These are phyloP conservation scores for Adoxophyes honmai DNA, from an alignment of 1,140 invertebrate species.

Conservation along the genomic window DNA sequence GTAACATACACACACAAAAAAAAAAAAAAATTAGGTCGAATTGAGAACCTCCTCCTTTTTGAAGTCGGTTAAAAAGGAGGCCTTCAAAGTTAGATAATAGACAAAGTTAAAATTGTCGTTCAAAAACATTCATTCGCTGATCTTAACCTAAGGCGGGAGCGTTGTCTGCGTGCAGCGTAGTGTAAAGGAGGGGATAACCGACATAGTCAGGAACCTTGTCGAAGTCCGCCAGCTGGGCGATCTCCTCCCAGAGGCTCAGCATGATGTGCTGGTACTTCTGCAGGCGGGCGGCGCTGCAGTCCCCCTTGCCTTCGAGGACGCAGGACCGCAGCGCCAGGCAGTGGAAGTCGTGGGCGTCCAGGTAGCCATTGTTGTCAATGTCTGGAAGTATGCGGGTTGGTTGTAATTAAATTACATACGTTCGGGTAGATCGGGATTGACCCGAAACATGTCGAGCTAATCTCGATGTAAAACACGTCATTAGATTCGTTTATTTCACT, in stretches of 20 bases:
- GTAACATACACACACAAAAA: no score
- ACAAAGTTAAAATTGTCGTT: no score
- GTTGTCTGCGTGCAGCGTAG: slow-evolving; percentile 17
- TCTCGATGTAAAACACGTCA: no score
- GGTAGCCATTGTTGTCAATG: slow-evolving; percentile 89
- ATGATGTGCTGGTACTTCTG: slow-evolving; percentile 89
- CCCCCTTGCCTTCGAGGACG: slow-evolving; percentile 88
- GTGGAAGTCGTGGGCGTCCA: slow-evolving; percentile 89
- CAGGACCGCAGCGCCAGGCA: slow-evolving; percentile 88
- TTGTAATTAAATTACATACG: no score
- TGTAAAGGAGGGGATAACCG: slow-evolving; percentile 56
- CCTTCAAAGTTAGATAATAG: no score
- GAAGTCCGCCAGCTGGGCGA: slow-evolving; percentile 89
- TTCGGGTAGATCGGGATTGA: no score
- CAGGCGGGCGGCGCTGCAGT: slow-evolving; percentile 82
- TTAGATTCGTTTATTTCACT: no score
- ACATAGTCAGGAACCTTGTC: slow-evolving; percentile 84
- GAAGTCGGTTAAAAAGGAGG: no score
- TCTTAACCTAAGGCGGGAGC: slow-evolving; percentile 7
- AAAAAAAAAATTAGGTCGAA: no score
- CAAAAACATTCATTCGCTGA: neutral
- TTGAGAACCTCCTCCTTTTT: no score
- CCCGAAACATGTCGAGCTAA: no score
- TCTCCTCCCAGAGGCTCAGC: slow-evolving; percentile 90
- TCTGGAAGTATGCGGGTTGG: slow-evolving; percentile 74